Percentiles rank a stretch among this genome's conserved stretches.
Evolutionary conservation across 2,888 invertebrate genomes (phyloP).

Genomic region (Lacanobia wlatinum): DNA sequence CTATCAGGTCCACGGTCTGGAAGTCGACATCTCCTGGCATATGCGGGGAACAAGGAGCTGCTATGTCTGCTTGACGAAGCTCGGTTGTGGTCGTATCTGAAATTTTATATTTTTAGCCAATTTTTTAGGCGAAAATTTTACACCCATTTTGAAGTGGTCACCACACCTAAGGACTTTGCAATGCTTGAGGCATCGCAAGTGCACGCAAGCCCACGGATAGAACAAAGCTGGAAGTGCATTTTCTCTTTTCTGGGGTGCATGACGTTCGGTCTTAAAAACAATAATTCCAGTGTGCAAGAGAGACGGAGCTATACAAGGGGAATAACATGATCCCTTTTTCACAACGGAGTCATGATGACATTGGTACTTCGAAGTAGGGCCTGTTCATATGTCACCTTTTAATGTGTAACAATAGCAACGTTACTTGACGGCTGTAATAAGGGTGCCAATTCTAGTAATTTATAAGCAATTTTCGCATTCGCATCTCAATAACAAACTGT

Average conservation of each 20-base stretch:
- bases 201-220: too few species aligned
- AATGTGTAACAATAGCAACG: neutral
- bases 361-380: too few species aligned
- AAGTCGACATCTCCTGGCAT: conserved; percentile 94
- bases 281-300: neutral
- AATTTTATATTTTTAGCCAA: neutral
- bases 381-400: neutral
- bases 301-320: neutral
- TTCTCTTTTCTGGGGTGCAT: too few species aligned
- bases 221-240: neutral
- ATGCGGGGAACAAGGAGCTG: conserved; percentile 76
- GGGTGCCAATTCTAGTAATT: too few species aligned
- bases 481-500: too few species aligned
- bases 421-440: neutral
- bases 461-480: too few species aligned
- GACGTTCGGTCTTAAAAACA: neutral
- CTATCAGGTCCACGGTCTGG: conserved; percentile 95
- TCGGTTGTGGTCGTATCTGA: conserved; percentile 65
- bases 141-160: neutral
- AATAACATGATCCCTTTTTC: neutral
- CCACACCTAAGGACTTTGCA: neutral
- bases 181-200: neutral
- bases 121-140: neutral
- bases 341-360: too few species aligned
- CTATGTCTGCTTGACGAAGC: conserved; percentile 64